Evolutionary conservation across 2,888 invertebrate species (phyloP).

Genomic region (Fragum whitleyi): DNA sequence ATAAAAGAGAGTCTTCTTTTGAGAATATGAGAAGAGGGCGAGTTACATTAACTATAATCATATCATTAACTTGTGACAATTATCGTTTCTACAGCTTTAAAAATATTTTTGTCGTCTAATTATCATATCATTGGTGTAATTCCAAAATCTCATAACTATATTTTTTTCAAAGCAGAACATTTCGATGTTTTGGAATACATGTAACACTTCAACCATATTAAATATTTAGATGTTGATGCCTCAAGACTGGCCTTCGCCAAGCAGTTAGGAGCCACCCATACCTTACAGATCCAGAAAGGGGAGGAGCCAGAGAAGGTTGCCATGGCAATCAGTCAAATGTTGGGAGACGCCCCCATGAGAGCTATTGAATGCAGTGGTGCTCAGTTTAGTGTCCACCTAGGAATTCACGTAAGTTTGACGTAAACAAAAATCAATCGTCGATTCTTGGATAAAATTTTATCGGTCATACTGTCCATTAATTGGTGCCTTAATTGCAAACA

Average conservation of each 20-base stretch:
- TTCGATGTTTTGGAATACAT: neutral
- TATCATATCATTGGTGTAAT: neutral
- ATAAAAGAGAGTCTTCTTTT: too few species aligned
- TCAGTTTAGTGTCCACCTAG: constrained; percentile 90
- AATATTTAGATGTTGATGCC: constrained; percentile 82
- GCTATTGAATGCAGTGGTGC: constrained; percentile 96
- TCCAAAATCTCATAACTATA: neutral
- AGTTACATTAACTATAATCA: too few species aligned
- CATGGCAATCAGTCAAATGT: constrained; percentile 64
- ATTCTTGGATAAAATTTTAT: too few species aligned
- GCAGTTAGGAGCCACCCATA: constrained; percentile 83
- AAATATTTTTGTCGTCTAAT: too few species aligned
- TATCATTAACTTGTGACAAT: too few species aligned
- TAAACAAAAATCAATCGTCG: too few species aligned
- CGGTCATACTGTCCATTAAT: too few species aligned
- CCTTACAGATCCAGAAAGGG: constrained; percentile 75
- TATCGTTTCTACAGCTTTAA: too few species aligned
- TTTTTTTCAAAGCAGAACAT: neutral
- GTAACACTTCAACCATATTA: too few species aligned
- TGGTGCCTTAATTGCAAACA: too few species aligned
- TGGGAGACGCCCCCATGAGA: constrained; percentile 88
- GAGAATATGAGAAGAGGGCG: too few species aligned
- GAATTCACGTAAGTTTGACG: constrained; percentile 87
- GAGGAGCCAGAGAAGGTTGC: constrained; percentile 75
- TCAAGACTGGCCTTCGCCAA: constrained; percentile 83